Base-by-base conservation (phyloP, 2,797 vertebrate genomes). In the Rhinichthys osculus region DNA sequence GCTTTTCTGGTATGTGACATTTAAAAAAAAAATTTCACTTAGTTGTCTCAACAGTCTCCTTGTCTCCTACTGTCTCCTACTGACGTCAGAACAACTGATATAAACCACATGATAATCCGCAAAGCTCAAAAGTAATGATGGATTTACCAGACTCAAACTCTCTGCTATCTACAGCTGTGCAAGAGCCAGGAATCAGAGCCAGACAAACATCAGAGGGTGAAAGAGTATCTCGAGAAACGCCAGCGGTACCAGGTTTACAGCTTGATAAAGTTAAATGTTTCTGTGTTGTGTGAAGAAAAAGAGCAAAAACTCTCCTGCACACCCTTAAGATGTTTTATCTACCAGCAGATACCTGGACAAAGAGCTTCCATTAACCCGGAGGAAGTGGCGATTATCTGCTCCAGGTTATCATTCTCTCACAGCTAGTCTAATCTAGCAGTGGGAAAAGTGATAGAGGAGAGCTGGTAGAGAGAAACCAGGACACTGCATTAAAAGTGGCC, bases 391-490 rank as follows among this genome's bases (percentile, higher is more conserved):
- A 62, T 69, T 11, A 87, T 76, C 38, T 47, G 47, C 54, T 7
- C 19, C 38, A 80, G 80, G 40, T 57, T 73, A 66, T 70, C 27
- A 1, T 42, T 80, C 70, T 82, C 79, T 87, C 42, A n/a, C 44
- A 19, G 47, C 30, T 38, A 13, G 74, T 35, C 40, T 74, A 82
- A 77, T 74, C 71, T 82, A 66, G n/a, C 59, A 40, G n/a, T 57
- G 13, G 71, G 38, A 62, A 78, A 27, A 66, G 11, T 78, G 64
- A 82, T 35, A 78, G 40, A 76, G 78, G 47, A 78, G 54, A 71
- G 54, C 44, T 30, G 80, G n/a, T 71, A 72, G 69, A 85, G 27
- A 83, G 27, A 59, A 85, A 59, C 42, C 84, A 86, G 84, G 72
- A 74, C 66, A 86, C 30, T 70, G 79, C 78, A 52, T 42, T 79